Percentiles rank a stretch among this genome's conserved stretches.
Conservation (phyloP, 1,140 invertebrate species). For the Venustaconcha ellipsiformis region DNA sequence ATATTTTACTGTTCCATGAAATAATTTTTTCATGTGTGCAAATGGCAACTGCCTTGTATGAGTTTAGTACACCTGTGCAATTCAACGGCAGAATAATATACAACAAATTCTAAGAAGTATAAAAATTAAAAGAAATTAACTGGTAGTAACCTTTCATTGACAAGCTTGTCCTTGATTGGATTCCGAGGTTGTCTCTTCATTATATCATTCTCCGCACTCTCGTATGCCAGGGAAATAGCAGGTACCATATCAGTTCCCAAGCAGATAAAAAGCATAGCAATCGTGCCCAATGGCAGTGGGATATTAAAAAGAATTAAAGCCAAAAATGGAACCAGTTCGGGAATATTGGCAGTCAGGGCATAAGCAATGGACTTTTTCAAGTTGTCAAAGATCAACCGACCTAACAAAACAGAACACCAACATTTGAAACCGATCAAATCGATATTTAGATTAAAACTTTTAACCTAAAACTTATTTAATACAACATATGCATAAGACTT, state of each 20-base stretch:
- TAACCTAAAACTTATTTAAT: no score
- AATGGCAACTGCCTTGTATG: no score
- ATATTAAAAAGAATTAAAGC: conserved; percentile 97
- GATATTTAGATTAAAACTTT: no score
- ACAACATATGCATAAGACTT: no score
- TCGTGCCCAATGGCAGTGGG: conserved; percentile 96
- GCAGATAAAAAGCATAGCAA: conserved; percentile 99
- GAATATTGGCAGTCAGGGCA: conserved; percentile 99
- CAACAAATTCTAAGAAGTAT: no score
- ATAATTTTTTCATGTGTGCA: not conserved
- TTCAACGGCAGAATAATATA: no score
- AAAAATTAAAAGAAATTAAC: no score
- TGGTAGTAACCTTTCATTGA: conserved; percentile 82
- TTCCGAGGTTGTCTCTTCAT: conserved; percentile 97
- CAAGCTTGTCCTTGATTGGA: conserved; percentile 92
- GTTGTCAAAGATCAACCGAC: conserved; percentile 98
- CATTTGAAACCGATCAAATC: not conserved
- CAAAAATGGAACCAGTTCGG: conserved; percentile 99
- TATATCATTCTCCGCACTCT: conserved; percentile 96
- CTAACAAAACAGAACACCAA: conserved; percentile 25
- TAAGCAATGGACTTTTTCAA: conserved; percentile 99
- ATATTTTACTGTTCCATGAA: no score
- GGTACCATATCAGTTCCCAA: conserved; percentile 99
- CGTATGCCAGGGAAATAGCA: conserved; percentile 98
- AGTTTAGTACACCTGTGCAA: no score